Percentiles rank a stretch among this genome's conserved stretches.
Evolutionary conservation across 2,888 invertebrate species (phyloP).

Genomic region (Podotricha telesiphe): DNA sequence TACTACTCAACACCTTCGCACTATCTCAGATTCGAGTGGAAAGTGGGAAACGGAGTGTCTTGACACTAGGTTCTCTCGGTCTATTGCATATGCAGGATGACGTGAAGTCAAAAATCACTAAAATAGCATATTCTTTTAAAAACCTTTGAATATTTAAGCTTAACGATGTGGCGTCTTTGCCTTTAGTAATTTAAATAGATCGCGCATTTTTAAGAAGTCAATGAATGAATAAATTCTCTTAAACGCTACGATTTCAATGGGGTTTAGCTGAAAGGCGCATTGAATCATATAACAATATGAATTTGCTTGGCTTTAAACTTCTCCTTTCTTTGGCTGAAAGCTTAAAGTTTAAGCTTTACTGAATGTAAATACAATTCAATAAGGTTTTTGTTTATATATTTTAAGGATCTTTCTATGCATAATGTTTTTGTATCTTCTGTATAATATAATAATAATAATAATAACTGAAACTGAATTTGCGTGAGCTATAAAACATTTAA

Average conservation of each 20-base stretch:
- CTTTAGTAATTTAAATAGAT: constrained; percentile 19
- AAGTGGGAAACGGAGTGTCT: too few relatives aligned
- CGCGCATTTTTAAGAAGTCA: constrained; percentile 19
- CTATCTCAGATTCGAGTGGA: too few relatives aligned
- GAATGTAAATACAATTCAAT: not conserved
- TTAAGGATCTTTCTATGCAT: not conserved
- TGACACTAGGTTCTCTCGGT: too few relatives aligned
- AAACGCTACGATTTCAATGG: constrained; percentile 17
- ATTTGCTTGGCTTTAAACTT: constrained; percentile 15
- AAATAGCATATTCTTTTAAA: too few relatives aligned
- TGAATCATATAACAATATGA: constrained; percentile 19
- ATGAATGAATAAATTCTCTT: constrained; percentile 14
- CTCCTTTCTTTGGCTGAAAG: constrained; percentile 2
- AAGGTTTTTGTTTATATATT: not conserved
- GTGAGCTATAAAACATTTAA: too few relatives aligned
- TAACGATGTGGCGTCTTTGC: constrained; percentile 34
- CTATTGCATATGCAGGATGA: too few relatives aligned
- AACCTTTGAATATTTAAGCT: constrained; percentile 2
- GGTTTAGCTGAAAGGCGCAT: constrained; percentile 10
- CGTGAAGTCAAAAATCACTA: too few relatives aligned
- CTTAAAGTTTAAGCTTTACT: constrained; percentile 2
- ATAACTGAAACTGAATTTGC: too few relatives aligned
- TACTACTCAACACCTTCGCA: too few relatives aligned
- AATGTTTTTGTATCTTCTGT: too few relatives aligned
- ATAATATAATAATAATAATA: too few relatives aligned